phyloP scores from a whole-genome alignment of 37 sponge, comb jelly and placozoan species.

The Agelas oroides region DNA sequence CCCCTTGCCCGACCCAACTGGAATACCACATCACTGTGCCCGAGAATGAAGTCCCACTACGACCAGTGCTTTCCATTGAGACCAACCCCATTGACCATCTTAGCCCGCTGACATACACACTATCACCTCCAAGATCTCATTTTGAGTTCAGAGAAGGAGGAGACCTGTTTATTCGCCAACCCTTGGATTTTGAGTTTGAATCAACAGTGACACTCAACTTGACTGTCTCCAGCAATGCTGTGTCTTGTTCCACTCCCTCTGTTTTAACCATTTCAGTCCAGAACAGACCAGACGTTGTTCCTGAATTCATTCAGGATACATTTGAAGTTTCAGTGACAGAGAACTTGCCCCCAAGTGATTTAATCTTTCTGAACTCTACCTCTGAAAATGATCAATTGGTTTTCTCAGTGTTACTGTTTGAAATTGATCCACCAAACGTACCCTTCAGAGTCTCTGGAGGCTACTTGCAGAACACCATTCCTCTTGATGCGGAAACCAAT shows the following conservation, averaged over 20 bases:
- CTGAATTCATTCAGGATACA: neutral
- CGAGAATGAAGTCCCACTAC: slow-evolving; percentile 26
- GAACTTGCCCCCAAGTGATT: neutral
- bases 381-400: neutral
- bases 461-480: slow-evolving; percentile 15
- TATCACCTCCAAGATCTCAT: neutral
- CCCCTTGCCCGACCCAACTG: slow-evolving; percentile 41
- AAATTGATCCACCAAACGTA: neutral
- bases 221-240: slow-evolving; percentile 12
- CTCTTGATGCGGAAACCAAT: slow-evolving; percentile 60
- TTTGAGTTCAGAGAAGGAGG: slow-evolving; percentile 19
- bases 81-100: neutral
- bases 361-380: slow-evolving; percentile 3
- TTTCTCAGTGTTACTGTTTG: slow-evolving; percentile 10
- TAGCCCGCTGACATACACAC: slow-evolving; percentile 3
- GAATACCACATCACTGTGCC: slow-evolving; percentile 9
- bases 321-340: slow-evolving; percentile 18
- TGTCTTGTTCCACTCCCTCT: slow-evolving; percentile 28
- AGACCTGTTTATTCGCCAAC: slow-evolving; percentile 21
- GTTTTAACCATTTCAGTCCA: slow-evolving; percentile 44
- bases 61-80: slow-evolving; percentile 24
- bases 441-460: slow-evolving; percentile 41
- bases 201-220: slow-evolving; percentile 21
- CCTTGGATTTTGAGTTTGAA: slow-evolving; percentile 62
- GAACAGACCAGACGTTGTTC: slow-evolving; percentile 59